Conservation (phyloP, 1,140 invertebrate genomes). For the Calephelis virginiensis region DNA sequence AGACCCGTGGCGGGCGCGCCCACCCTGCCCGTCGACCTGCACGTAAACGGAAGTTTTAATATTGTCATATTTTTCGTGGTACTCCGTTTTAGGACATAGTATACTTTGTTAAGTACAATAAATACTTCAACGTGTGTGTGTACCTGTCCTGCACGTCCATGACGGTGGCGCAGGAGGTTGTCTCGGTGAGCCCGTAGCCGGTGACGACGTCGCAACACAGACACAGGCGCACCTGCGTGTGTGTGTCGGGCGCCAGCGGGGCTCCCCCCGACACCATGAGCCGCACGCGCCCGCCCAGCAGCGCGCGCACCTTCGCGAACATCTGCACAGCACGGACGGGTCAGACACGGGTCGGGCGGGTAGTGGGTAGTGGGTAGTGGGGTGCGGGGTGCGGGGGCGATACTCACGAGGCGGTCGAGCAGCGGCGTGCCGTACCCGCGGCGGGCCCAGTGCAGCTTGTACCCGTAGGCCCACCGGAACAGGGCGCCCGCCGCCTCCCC, state of each 20-base stretch:
- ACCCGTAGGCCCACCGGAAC: constrained; percentile 95
- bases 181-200: constrained; percentile 99
- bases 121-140: too few relatives aligned
- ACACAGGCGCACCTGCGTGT: constrained; percentile 95
- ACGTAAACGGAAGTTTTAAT: constrained; percentile 26
- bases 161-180: constrained; percentile 94
- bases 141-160: constrained; percentile 83
- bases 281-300: constrained; percentile 93
- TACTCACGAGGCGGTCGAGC: constrained; percentile 81
- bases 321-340: constrained; percentile 69
- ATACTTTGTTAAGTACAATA: too few relatives aligned
- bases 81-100: too few relatives aligned
- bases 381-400: too few relatives aligned
- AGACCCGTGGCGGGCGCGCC: constrained; percentile 93
- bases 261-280: constrained; percentile 95
- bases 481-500: constrained; percentile 86
- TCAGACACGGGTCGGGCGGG: background rate
- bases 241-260: constrained; percentile 96
- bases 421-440: constrained; percentile 91
- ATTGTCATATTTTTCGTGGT: too few relatives aligned
- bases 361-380: too few relatives aligned
- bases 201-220: constrained; percentile 94
- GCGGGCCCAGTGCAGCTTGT: constrained; percentile 92
- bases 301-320: constrained; percentile 87
- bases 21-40: constrained; percentile 85